Conservation (phyloP, 2,888 invertebrate species). For the Agrochola lychnidis region DNA sequence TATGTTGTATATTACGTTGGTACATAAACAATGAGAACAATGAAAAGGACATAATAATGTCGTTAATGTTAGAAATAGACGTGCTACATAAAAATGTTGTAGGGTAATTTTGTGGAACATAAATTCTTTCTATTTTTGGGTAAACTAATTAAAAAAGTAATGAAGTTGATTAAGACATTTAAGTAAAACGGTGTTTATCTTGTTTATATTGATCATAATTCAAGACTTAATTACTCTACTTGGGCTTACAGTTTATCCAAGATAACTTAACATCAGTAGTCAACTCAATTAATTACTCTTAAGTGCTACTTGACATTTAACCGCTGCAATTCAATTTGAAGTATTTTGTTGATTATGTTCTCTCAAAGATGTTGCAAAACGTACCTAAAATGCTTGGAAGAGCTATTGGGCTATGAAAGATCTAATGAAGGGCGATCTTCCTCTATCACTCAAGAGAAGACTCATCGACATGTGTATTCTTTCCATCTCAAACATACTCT, state of each 20-base stretch:
- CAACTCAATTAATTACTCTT: not conserved
- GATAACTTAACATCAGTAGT: not conserved
- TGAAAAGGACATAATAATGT: conserved; percentile 45
- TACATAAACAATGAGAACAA: conserved; percentile 60
- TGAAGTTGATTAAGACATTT: conserved; percentile 27
- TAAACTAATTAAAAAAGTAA: conserved; percentile 35
- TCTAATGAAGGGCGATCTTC: too few species aligned
- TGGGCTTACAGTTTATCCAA: not conserved
- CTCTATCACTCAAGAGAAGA: too few species aligned
- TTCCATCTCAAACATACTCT: too few species aligned
- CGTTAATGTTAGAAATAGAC: conserved; percentile 47
- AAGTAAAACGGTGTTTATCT: not conserved
- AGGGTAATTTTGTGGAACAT: conserved; percentile 26
- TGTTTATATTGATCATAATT: conserved; percentile 14
- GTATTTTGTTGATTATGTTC: not conserved
- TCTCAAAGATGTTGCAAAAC: too few species aligned
- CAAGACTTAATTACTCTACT: not conserved
- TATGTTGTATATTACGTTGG: conserved; percentile 55
- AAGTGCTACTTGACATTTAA: not conserved
- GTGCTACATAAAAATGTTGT: conserved; percentile 35
- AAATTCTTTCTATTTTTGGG: conserved; percentile 19
- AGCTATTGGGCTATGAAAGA: too few species aligned
- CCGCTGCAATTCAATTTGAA: not conserved
- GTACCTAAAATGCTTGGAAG: too few species aligned
- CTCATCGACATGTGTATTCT: too few species aligned